Base-by-base conservation (phyloP, 2,888 invertebrate genomes). In the Scaeva pyrastri region DNA sequence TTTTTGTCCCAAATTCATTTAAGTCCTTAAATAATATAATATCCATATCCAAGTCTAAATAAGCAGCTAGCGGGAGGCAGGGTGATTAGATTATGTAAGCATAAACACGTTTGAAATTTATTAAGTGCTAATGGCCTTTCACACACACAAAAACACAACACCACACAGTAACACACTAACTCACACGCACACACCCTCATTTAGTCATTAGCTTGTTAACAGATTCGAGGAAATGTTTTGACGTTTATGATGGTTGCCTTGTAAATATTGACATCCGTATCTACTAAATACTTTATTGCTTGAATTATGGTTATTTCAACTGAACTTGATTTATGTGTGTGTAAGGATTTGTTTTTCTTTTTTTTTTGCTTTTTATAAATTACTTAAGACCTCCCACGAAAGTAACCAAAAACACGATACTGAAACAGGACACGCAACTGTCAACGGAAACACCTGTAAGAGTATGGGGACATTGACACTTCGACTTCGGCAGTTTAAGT, bases 171-270 rank as follows among this genome's bases (percentile, higher is more conserved):
- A 16, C 70, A 71, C 77, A 71, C 70, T 52, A 62, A 10, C 11
- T 7, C 45, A 16, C 5, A n/a, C 45, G 19, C 1, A 39, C 66
- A 73, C 73, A 66, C 66, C 66, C 72, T 26, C 48, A 58, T 73
- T 66, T 41, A 36, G 58, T 79, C 21, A 50, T 58, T 58, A 19
- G 56, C 41, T 31, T 73, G 66, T 73, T 73, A 58, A 78, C 45
- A 72, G 55, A 72, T 64, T 71, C 39, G 36, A 50, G 36, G 31
- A 31, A 58, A 36, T 50, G 10, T 48, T 43, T 19, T 58, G 58
- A 74, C 62, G 7, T 62, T 74, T 74, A 23, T 52, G 19, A 62
- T 62, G 16, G 41, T 43, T 50, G 60, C 11, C 62, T 26, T n/a
- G 23, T 60, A 60, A 73, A 62, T 60, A 73, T 50, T 73, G 50